Base-by-base conservation (phyloP, 2,113 vertebrate genomes). In the Haplotaxodon microlepis region DNA sequence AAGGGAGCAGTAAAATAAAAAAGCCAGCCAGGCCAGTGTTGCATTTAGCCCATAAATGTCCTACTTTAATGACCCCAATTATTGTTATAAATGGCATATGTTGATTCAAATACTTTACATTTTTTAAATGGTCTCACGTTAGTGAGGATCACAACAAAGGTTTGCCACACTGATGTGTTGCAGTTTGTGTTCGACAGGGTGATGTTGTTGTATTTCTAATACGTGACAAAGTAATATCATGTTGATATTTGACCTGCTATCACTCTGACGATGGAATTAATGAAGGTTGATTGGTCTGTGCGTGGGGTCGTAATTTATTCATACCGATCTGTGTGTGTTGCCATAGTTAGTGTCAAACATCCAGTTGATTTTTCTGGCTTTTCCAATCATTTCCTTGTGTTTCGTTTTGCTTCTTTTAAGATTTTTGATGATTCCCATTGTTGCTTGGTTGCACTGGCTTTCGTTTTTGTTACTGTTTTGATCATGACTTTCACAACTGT, bases 1-100 rank as follows among this genome's bases (percentile, higher is more conserved):
- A 92, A 93, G 92, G 90, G 90, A 95, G 92, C 88, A 90, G 90
- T 92, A 96, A 94, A 92, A 92, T 96, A 95, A 96, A 96, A 93
- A 92, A 90, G 88, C 90, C 83, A 89, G 88, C 85, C 80, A 57
- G 81, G 90, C 83, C 92, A 71, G 86, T 47, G 78, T 92, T 93
- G 86, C 93, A 93, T 93, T 93, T 94, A 94, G 92, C 90, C 80
- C 85, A 85, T 94, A 94, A 95, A 95, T 93, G 90, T 73, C 88
- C 82, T 36, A 84, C 86, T 91, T 93, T 94, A 94, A 95, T 90
- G 90, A 92, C 89, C 86, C 79, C 91, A 93, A 93, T 96, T 94
- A 94, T 92, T 93, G 89, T 90, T 94, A 92, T 91, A 92, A 93
- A 94, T 78, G 82, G 84, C 78, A 90, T 82, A 93, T 92, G 84